Base-by-base conservation (phyloP, 2,888 invertebrate genomes). In the Ceramica pisi region DNA sequence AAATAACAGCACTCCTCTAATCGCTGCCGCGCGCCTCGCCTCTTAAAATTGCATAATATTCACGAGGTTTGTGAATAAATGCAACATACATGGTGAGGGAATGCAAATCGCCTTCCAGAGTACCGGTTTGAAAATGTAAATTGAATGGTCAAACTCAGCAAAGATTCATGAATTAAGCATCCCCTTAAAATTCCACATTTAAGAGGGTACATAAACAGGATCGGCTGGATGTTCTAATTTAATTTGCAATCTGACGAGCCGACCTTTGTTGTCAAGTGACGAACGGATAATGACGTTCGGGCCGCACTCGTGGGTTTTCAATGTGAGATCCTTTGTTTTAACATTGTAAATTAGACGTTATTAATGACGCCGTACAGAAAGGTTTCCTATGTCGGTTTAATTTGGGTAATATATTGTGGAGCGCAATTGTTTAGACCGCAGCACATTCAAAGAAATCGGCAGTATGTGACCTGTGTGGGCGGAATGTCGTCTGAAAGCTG, bases 151-250 rank as follows among this genome's bases (percentile, higher is more conserved):
- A 92, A 92, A 93, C 91, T 90, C 90, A 84, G 89, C 86, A 90
- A 92, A 91, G 92, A 92, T 92, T 94, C 94, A 94, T 95, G 94
- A 94, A 94, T 94, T 93, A 94, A 92, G 91, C 92, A 94, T 93
- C 89, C 89, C 89, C 90, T 92, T 91, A 93, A 93, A 93, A 92
- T 94, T 93, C 88, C 87, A 90, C 92, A 92, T 92, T 93, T 91
- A 92, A 94, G 91, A 92, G 91, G 89, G 89, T 88, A 89, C 87
- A 89, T 90, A 91, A 91, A 92, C 91, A 91, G 91, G 89, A 88
- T 90, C 87, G 89, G 87, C 82, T 88, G 88, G 88, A 91, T 90
- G 90, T 92, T 90, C 91, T 92, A 93, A 94, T 93, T 94, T 92
- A 93, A 94, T 94, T 93, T 92, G 90, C 89, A 92, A 92, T 92